A percentile compares a stretch with the other conserved stretches of the same genome.
Evolutionary conservation across 2,113 vertebrate genomes (phyloP).

Genomic region (Gavia stellata): DNA sequence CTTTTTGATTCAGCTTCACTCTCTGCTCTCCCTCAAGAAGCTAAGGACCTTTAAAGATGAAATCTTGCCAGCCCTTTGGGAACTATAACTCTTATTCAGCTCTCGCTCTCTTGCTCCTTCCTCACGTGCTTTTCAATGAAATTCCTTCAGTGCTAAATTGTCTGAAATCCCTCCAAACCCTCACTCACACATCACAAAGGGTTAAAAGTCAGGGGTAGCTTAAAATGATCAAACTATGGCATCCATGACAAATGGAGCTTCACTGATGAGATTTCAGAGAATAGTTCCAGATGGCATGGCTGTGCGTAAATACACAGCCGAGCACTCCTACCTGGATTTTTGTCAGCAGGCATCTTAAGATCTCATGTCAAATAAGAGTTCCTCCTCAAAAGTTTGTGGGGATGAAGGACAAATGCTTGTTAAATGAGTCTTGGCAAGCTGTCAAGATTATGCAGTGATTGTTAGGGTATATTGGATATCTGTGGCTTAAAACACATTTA

Average conservation of each 20-base stretch:
- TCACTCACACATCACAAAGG: not conserved
- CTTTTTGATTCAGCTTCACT: not conserved
- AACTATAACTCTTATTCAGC: not conserved
- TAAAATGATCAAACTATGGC: not conserved
- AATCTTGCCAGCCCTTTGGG: not conserved
- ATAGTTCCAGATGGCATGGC: not conserved
- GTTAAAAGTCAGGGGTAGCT: constrained; percentile 17
- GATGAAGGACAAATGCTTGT: not conserved
- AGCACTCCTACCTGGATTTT: not conserved
- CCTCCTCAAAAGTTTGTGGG: not conserved
- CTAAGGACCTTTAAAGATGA: not conserved
- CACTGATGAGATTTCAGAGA: not conserved
- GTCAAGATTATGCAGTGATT: not conserved
- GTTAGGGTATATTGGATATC: not conserved
- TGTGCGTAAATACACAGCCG: not conserved
- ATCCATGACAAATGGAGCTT: constrained; percentile 4
- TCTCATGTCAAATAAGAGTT: not conserved
- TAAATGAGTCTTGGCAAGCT: not conserved
- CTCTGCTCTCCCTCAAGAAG: not conserved
- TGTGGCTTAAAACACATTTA: not conserved
- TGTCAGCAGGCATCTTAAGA: not conserved
- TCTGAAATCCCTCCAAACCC: not conserved
- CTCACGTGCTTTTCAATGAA: not conserved
- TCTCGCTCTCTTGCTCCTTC: not conserved
- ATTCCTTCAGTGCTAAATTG: not conserved